Evolutionary conservation across 2,888 invertebrate species (phyloP).

Genomic region (Morinoia aosen): DNA sequence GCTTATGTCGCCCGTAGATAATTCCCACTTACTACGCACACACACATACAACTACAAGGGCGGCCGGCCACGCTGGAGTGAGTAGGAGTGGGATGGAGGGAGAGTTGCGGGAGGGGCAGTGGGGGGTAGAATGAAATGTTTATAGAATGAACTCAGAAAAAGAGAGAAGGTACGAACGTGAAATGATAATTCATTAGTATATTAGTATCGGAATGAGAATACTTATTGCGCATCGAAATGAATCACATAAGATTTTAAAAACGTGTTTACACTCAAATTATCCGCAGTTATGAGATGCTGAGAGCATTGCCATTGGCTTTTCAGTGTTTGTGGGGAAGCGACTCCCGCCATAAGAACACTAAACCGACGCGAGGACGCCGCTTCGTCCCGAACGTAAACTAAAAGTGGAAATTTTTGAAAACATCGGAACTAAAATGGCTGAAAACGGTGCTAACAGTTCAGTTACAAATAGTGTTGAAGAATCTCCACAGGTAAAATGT

Average conservation of each 20-base stretch:
- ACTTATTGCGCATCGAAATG: not conserved
- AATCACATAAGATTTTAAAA: not conserved
- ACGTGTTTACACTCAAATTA: not conserved
- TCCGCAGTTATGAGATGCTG: not conserved
- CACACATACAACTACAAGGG: not conserved
- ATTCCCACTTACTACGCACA: not conserved
- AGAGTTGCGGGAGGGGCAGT: not conserved
- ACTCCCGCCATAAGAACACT: slow-evolving; percentile 34
- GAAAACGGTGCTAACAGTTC: slow-evolving; percentile 44
- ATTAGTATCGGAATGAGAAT: too few relatives aligned
- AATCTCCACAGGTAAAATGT: slow-evolving; percentile 39
- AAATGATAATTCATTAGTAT: not conserved
- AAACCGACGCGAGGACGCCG: slow-evolving; percentile 45
- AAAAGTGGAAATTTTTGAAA: not conserved
- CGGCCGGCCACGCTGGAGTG: not conserved
- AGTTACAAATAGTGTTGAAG: slow-evolving; percentile 28
- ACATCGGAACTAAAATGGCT: slow-evolving; percentile 37
- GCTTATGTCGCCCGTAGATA: not conserved
- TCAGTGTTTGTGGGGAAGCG: slow-evolving; percentile 48
- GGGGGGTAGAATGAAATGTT: slow-evolving; percentile 10
- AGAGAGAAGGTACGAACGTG: not conserved
- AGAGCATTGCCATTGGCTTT: not conserved
- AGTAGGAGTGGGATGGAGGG: not conserved
- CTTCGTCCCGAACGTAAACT: not conserved
- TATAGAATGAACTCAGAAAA: not conserved